These are phyloP conservation scores for Squalus acanthias DNA, from an alignment of 2,797 vertebrate species.

Conservation along the genomic window DNA sequence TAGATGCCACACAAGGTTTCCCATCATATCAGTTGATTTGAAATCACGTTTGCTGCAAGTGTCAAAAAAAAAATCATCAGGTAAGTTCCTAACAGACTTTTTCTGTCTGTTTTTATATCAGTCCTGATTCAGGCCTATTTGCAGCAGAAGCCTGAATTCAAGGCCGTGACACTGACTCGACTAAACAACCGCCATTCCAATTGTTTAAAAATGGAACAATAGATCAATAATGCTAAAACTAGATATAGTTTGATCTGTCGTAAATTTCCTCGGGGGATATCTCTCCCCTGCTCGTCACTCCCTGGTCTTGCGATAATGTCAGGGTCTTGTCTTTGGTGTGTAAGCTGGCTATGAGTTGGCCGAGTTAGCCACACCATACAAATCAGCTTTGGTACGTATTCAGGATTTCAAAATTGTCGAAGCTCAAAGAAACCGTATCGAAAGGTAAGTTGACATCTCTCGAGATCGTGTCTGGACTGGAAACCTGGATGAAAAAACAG, in stretches of 20 bases:
- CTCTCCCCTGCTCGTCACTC: not conserved
- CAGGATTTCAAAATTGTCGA: not conserved
- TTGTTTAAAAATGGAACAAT: not conserved
- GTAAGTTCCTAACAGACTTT: not conserved
- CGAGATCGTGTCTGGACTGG: not conserved
- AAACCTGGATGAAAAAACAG: too few relatives aligned
- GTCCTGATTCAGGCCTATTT: not conserved
- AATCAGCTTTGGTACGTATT: not conserved
- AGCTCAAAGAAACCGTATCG: not conserved
- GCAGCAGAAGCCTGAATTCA: not conserved
- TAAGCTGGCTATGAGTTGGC: too few relatives aligned
- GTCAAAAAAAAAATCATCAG: not conserved
- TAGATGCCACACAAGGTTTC: not conserved
- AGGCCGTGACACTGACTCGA: not conserved
- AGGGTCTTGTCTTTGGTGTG: too few relatives aligned
- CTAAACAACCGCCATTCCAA: not conserved
- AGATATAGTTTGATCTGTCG: not conserved
- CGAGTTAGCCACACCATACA: not conserved
- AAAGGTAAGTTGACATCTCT: not conserved
- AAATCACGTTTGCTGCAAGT: not conserved
- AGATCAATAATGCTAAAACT: not conserved
- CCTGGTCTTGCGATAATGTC: not conserved
- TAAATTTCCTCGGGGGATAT: not conserved
- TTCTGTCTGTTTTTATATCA: not conserved
- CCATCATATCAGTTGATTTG: not conserved